Conservation (phyloP, 1,140 invertebrate genomes). For the Cephus cinctus region DNA sequence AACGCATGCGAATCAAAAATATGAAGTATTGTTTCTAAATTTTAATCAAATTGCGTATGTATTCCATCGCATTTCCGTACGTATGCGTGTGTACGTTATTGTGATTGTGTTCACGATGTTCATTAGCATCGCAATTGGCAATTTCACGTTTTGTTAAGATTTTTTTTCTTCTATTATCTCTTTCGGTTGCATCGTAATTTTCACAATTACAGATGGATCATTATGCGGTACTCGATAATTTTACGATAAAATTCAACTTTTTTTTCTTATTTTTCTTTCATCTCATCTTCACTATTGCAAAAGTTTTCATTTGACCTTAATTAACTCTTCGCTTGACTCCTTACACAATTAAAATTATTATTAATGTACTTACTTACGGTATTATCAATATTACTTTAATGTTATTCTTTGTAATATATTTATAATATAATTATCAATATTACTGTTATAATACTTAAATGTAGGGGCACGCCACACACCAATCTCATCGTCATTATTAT, state of each 20-base stretch:
- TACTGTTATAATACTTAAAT: slow-evolving; percentile 53
- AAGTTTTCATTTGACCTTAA: slow-evolving; percentile 42
- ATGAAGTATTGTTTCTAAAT: slow-evolving; percentile 28
- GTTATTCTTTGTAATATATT: slow-evolving; percentile 48
- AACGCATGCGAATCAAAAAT: slow-evolving; percentile 46
- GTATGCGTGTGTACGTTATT: too few relatives aligned
- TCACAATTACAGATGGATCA: too few relatives aligned
- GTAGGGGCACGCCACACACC: slow-evolving; percentile 42
- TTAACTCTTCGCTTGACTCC: slow-evolving; percentile 34
- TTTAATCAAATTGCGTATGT: slow-evolving; percentile 6
- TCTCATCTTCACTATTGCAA: slow-evolving; percentile 37
- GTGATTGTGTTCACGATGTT: too few relatives aligned
- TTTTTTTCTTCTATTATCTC: too few relatives aligned
- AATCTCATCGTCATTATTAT: slow-evolving; percentile 22
- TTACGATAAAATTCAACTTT: slow-evolving; percentile 15
- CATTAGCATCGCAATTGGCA: too few relatives aligned
- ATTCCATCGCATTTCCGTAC: too few relatives aligned
- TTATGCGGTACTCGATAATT: slow-evolving; percentile 24
- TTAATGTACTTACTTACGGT: slow-evolving; percentile 52
- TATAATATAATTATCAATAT: slow-evolving; percentile 50
- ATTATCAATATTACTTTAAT: slow-evolving; percentile 45
- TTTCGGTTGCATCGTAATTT: too few relatives aligned
- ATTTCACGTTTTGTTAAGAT: too few relatives aligned
- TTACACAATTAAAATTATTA: slow-evolving; percentile 52
- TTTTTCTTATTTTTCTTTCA: slow-evolving; percentile 24